Percentiles rank a stretch among this genome's conserved stretches.
Evolutionary conservation across 2,888 invertebrate species (phyloP).

Genomic region (Sphaerophoria rueppellii): DNA sequence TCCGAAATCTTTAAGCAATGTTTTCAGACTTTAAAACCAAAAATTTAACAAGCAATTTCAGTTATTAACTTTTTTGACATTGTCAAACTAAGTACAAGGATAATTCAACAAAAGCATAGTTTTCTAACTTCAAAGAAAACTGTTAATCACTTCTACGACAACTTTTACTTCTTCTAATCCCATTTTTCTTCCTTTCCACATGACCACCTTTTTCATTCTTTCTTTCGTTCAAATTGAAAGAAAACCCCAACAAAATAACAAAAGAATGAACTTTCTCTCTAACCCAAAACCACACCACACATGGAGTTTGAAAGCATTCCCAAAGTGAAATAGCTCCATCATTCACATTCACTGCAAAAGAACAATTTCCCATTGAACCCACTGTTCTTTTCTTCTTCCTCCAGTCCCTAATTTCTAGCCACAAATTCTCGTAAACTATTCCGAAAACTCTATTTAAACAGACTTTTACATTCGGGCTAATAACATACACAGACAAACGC

Average conservation of each 20-base stretch:
- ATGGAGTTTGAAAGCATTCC: conserved; percentile 32
- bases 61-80: too few species aligned
- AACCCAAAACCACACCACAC: not conserved
- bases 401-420: not conserved
- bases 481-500: not conserved
- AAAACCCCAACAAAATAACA: too few species aligned
- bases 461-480: not conserved
- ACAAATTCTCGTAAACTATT: conserved; percentile 23
- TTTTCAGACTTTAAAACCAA: too few species aligned
- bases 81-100: too few species aligned
- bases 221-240: not conserved
- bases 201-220: not conserved
- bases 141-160: too few species aligned
- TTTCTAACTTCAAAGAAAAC: too few species aligned
- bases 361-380: not conserved
- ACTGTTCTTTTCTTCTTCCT: conserved; percentile 9
- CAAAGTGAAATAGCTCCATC: conserved; percentile 54
- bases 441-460: conserved; percentile 31
- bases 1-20: too few species aligned
- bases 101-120: too few species aligned
- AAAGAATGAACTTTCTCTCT: too few species aligned
- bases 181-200: not conserved
- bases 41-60: too few species aligned
- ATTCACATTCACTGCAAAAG: conserved; percentile 51
- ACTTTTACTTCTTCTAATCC: not conserved